phyloP scores from a whole-genome alignment of 1,140 invertebrate species.

The Listronotus oregonensis region DNA sequence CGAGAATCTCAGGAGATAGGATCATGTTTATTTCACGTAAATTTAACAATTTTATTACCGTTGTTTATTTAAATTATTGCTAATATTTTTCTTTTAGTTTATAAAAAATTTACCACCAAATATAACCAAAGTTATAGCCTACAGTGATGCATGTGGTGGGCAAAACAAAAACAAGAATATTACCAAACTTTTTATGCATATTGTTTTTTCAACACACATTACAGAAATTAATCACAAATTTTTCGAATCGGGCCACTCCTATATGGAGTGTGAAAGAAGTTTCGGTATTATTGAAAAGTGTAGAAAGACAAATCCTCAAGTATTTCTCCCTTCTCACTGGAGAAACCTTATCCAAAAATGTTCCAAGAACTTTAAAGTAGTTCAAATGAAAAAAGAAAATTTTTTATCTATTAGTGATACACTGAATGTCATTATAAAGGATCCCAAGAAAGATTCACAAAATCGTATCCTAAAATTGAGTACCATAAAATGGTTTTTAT shows the following conservation, averaged over 20 bases:
- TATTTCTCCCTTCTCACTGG: not conserved
- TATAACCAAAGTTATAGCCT: not conserved
- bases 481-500: slow-evolving; percentile 4
- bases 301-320: not conserved
- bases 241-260: slow-evolving; percentile 15
- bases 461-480: not conserved
- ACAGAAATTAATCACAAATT: slow-evolving; percentile 22
- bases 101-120: not conserved
- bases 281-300: slow-evolving; percentile 11
- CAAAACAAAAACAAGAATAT: slow-evolving; percentile 25
- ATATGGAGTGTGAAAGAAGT: slow-evolving; percentile 12
- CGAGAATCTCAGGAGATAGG: not conserved
- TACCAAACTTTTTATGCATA: slow-evolving; percentile 18
- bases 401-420: no score
- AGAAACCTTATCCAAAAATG: not conserved
- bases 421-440: not conserved
- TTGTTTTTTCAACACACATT: slow-evolving; percentile 1
- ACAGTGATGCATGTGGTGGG: slow-evolving; percentile 3
- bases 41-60: not conserved
- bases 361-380: not conserved
- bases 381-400: not conserved
- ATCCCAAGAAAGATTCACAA: not conserved
- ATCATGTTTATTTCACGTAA: not conserved
- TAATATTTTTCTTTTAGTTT: not conserved
- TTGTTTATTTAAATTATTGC: no score